Evolutionary conservation across 2,797 vertebrate genomes (phyloP).

Genomic region (Falco novaeseelandiae): DNA sequence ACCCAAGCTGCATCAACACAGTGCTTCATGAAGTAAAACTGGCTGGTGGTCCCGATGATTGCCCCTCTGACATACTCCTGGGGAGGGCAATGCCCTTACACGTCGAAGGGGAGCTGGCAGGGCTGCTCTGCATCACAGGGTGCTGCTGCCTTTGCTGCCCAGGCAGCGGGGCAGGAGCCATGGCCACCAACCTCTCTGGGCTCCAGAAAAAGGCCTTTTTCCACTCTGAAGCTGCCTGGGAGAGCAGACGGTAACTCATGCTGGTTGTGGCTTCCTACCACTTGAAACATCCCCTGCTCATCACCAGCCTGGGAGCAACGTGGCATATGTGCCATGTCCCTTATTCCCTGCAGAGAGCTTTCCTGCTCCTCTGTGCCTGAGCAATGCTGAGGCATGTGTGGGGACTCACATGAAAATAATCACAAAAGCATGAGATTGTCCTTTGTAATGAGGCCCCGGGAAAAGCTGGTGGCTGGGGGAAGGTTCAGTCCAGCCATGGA

Average conservation of each 20-base stretch:
- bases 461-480: neutral
- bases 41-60: neutral
- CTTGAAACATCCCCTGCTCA: neutral
- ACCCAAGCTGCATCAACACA: rapidly evolving
- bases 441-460: neutral
- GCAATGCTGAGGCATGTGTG: neutral
- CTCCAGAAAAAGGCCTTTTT: neutral
- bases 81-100: rapidly evolving
- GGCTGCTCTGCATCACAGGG: neutral
- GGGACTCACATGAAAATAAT: neutral
- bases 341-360: neutral
- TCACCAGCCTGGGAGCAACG: neutral
- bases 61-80: neutral
- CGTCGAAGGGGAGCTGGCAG: rapidly evolving
- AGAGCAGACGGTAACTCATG: neutral
- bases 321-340: rapidly evolving
- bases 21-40: neutral
- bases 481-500: neutral
- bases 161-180: neutral
- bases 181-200: neutral
- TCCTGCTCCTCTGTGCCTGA: neutral
- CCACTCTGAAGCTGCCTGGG: neutral
- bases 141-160: neutral
- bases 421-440: rapidly evolving
- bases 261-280: neutral